Conservation (phyloP, 2,888 invertebrate genomes). For the Reticulitermes lucifugus region DNA sequence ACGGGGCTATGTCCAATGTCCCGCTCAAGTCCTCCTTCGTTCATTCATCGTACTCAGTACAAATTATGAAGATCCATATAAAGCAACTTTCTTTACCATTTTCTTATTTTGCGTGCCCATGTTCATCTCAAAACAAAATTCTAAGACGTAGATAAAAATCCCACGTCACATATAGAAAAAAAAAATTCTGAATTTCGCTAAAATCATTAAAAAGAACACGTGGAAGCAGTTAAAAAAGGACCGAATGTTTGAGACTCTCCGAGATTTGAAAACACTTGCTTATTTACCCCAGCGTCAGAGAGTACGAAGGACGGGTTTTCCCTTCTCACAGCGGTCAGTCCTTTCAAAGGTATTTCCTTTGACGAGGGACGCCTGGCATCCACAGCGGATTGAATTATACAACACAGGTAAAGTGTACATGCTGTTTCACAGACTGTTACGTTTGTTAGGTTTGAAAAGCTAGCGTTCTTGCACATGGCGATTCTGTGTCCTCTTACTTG, state of each 20-base stretch:
- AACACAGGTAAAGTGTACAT: neutral
- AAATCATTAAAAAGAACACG: no score
- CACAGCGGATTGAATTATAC: neutral
- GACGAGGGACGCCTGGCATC: neutral
- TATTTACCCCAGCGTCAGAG: neutral
- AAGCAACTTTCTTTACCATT: neutral
- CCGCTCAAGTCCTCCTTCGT: no score
- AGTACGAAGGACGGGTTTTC: neutral
- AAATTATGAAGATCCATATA: no score
- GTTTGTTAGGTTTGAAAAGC: neutral
- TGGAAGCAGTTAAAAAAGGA: no score
- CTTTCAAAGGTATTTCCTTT: slow-evolving; percentile 2
- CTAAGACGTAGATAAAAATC: neutral
- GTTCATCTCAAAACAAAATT: neutral
- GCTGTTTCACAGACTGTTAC: neutral
- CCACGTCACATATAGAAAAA: no score
- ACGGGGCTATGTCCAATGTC: no score
- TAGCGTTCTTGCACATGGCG: no score
- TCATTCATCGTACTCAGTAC: no score
- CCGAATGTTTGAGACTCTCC: neutral
- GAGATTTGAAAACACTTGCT: neutral
- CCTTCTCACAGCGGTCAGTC: slow-evolving; percentile 7
- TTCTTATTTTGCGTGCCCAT: neutral
- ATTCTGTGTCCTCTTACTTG: no score
- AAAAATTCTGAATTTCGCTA: no score